Evolutionary conservation across 2,888 invertebrate genomes (phyloP), one percentile per base, ranked within the genome.

Genomic region (Dichetophora obliterata): DNA sequence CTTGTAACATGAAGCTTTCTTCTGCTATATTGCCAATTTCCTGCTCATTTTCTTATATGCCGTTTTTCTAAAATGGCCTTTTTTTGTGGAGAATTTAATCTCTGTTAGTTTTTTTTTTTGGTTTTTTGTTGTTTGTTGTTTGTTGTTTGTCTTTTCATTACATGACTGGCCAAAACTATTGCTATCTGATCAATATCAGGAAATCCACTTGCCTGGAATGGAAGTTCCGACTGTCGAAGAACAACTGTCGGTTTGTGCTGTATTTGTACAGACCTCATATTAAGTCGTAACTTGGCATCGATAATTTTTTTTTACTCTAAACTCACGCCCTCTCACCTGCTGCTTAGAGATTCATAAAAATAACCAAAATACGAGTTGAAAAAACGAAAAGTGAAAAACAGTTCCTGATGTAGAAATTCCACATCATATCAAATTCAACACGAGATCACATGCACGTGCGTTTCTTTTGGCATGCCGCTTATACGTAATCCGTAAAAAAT

Each of bases 401-500:
- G 24, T 59, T 31, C 31, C 31, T 31, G 3, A 31, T 31, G 31
- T 59, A 5, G 52, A 54, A 54, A 52, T 52, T 52, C 54, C 69
- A 50, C 69, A 31, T 69, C 9, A 16, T 37, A 66, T 69, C 34
- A 48, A 61, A 72, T 72, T 72, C 37, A 27, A 72, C 43, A 48
- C 61, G 59, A 52, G 65, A 65, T 63, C 73, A 48, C 52, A 50
- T 48, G 73, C 73, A 65, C 73, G 73, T 73, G 73, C 73, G 63
- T 65, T 34, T 59, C 16, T 24, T 19, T n/a, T 31, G 50, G 22
- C 11, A 43, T 24, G 9, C 63, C 48, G 59, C 59, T 43, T 24
- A 59, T 59, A 59, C 65, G 50, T n/a, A n/a, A n/a, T 19, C 65
- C 52, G 63, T 73, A 73, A 73, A 73, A 73, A 73, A 63, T 73